Percentiles rank a stretch among this genome's conserved stretches.
Conservation (phyloP, 2,888 invertebrate species). For the Invenusta paracnida region DNA sequence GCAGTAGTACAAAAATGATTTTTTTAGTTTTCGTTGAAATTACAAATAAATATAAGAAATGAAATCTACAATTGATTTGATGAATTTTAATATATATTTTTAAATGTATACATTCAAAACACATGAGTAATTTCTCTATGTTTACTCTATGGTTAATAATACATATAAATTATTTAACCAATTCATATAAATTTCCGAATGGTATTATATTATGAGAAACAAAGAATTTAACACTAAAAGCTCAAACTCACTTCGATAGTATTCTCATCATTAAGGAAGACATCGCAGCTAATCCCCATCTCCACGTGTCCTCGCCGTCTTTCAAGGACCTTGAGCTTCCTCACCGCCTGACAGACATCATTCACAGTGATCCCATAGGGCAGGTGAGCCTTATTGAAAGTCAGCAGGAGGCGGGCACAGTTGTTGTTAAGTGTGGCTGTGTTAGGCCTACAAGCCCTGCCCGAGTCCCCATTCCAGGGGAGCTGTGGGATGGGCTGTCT, state of each 20-base stretch:
- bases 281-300: slow-evolving; percentile 24
- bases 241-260: slow-evolving; percentile 10
- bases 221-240: too few relatives aligned
- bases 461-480: slow-evolving; percentile 28
- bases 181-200: too few relatives aligned
- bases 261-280: neutral
- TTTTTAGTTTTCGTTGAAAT: too few relatives aligned
- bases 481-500: neutral
- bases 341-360: slow-evolving; percentile 32
- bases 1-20: too few relatives aligned
- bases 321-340: neutral
- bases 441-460: slow-evolving; percentile 24
- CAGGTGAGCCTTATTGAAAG: slow-evolving; percentile 17
- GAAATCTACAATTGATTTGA: too few relatives aligned
- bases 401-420: slow-evolving; percentile 29
- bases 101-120: too few relatives aligned
- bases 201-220: too few relatives aligned
- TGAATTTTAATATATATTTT: too few relatives aligned
- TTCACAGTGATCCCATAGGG: slow-evolving; percentile 37
- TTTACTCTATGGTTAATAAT: too few relatives aligned
- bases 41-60: too few relatives aligned
- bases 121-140: too few relatives aligned
- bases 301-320: neutral
- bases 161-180: too few relatives aligned
- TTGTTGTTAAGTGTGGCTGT: slow-evolving; percentile 19